Base-by-base conservation (phyloP, 1,140 invertebrate genomes). In the Vanessa tameamea region DNA sequence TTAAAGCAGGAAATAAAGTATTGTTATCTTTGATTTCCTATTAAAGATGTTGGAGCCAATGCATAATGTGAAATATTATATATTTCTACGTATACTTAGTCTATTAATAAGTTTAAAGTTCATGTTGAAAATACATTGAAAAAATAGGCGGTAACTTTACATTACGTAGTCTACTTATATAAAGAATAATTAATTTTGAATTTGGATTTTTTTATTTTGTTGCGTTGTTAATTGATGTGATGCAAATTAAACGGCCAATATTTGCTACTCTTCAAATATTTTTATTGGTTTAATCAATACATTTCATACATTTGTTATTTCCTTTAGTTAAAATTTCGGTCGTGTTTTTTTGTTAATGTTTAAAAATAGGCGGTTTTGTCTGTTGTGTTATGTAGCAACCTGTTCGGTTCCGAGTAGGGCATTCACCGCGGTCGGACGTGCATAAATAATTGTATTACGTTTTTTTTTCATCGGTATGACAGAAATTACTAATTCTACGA, bases 361-460 rank as follows among this genome's bases (percentile, higher is more conserved):
- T 48, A 67, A 73, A 66, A 59, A 55, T 50, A n/a, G 15, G 16
- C 57, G 9, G 20, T 26, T 26, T 55, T 31, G 55, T 61, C 55
- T 20, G 47, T 61, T 37, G 57, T 61, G 57, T 50, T 53, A 59
- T 48, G 20, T 59, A 48, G 26, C 70, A 64, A 73, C 57, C 72
- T 63, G 72, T 68, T 66, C 51, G 31, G 53, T 43, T 15, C 57
- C 53, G 20, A 66, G 73, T 72, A 80, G 84, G 79, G 72, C 82
- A 74, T 87, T 87, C 86, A 86, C 83, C 82, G 78, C 69, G 57
- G 81, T 87, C 86, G 84, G 82, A 88, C 87, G 86, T 87, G 88
- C 87, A 87, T 90, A 82, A 82, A 87, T 85, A 88, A 90, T 87
- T 79, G 76, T 83, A 79, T 86, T 86, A 78, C 82, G n/a, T 61